Conservation (phyloP, 2,888 invertebrate species). For the Drosophila koepferae region DNA sequence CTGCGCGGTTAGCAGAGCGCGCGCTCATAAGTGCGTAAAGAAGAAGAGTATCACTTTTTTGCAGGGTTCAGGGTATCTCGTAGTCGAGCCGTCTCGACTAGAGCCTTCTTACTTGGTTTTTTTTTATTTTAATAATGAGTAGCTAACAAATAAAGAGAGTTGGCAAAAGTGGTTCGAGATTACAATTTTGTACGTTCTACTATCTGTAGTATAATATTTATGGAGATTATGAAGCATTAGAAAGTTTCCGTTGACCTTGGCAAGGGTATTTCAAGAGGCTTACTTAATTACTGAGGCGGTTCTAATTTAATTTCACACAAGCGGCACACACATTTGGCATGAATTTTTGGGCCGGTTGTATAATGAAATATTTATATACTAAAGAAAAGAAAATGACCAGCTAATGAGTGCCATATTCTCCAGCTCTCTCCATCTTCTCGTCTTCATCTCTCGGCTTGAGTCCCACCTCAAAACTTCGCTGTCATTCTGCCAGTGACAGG, state of each 20-base stretch:
- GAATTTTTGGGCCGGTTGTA: conserved; percentile 42
- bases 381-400: conserved; percentile 58
- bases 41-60: no score
- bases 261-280: conserved; percentile 4
- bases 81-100: no score
- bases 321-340: conserved; percentile 42
- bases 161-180: not conserved
- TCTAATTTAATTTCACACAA: conserved; percentile 71
- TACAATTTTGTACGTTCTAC: no score
- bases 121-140: no score
- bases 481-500: conserved; percentile 56
- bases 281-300: conserved; percentile 63
- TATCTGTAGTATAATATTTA: not conserved
- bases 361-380: conserved; percentile 56
- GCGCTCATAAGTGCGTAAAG: no score
- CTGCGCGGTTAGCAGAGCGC: no score
- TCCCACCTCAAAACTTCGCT: conserved; percentile 3
- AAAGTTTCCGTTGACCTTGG: not conserved
- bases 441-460: not conserved
- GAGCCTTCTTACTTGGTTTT: no score
- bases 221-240: not conserved
- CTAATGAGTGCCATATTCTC: conserved; percentile 55
- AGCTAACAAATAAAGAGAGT: not conserved
- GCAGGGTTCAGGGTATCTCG: no score
- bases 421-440: not conserved